Evolutionary conservation across 2,797 vertebrate genomes (phyloP), one percentile per base, ranked within the genome.

Genomic region (Tauraco hartlaubi): DNA sequence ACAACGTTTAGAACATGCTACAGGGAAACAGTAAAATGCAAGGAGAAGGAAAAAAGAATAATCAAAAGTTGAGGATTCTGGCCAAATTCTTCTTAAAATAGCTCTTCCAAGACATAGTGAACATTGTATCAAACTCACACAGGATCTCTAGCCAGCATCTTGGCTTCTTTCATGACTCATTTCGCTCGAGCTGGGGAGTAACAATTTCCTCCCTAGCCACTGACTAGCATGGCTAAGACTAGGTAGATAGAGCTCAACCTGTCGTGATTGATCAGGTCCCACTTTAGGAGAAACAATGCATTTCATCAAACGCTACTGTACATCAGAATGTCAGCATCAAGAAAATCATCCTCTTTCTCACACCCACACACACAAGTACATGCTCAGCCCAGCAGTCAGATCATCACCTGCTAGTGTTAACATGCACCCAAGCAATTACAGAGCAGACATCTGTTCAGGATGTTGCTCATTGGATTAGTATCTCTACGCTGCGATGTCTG

Each of bases 41-140:
- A 94, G 77, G 69, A 95, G 86, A 91, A 92, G 52, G 51, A 85
- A 94, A 94, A 92, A 95, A 95, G 86, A 93, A 94, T 95, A 97
- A 95, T 96, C 95, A 96, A 96, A 96, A 95, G 83, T 88, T 49
- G 0, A 95, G 92, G 88, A 95, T 92, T 91, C 94, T 3, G 6
- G 97, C 97, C 97, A 97, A 97, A 97, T 96, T 94, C 93, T 96
- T 97, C 95, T 94, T 96, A 95, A 97, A 97, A 97, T 97, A 97
- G 96, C 91, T 96, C 91, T 97, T 97, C 95, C 94, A 97, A 97
- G 96, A 97, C 96, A 97, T 94, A 96, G 95, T 77, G 89, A 97
- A 97, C 96, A 97, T 96, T 97, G 95, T 95, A 96, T 97, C 94
- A 95, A 95, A 86, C 92, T 93, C 90, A 73, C 79, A 81, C 46